Conservation (phyloP, 2,888 invertebrate genomes). For the Danaus chrysippus region DNA sequence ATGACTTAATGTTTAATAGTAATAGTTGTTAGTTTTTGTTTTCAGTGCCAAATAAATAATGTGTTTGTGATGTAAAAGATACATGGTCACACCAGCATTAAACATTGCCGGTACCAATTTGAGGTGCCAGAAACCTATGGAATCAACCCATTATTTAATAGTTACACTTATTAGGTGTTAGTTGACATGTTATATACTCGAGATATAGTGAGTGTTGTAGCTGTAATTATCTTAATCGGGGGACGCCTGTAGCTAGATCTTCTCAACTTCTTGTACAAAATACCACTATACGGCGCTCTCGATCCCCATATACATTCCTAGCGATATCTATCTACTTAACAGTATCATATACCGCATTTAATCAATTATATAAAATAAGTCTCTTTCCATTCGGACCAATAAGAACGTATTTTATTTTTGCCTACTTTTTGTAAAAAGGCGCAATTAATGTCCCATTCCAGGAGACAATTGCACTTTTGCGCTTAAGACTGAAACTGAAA, state of each 20-base stretch:
- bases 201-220: constrained; percentile 28
- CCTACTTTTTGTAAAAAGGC: constrained; percentile 17
- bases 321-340: constrained; percentile 30
- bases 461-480: constrained; percentile 32
- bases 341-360: constrained; percentile 28
- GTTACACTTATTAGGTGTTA: constrained; percentile 20
- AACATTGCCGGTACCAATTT: not conserved
- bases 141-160: constrained; percentile 3
- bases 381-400: constrained; percentile 37
- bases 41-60: constrained; percentile 55
- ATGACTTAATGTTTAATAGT: constrained; percentile 13
- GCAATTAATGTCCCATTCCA: constrained; percentile 9
- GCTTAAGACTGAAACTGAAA: constrained; percentile 44
- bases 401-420: constrained; percentile 32
- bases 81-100: constrained; percentile 9
- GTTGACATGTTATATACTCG: constrained; percentile 20
- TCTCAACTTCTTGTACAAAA: constrained; percentile 3
- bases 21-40: constrained; percentile 32
- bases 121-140: constrained; percentile 7
- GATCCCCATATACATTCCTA: constrained; percentile 30
- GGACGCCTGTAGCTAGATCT: constrained; percentile 9
- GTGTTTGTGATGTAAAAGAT: constrained; percentile 19
- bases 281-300: constrained; percentile 7
- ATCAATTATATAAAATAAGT: constrained; percentile 22
- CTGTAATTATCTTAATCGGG: constrained; percentile 18